These are phyloP conservation scores for Metallyticus violacea DNA, from an alignment of 2,888 invertebrate genomes.

Conservation along the genomic window DNA sequence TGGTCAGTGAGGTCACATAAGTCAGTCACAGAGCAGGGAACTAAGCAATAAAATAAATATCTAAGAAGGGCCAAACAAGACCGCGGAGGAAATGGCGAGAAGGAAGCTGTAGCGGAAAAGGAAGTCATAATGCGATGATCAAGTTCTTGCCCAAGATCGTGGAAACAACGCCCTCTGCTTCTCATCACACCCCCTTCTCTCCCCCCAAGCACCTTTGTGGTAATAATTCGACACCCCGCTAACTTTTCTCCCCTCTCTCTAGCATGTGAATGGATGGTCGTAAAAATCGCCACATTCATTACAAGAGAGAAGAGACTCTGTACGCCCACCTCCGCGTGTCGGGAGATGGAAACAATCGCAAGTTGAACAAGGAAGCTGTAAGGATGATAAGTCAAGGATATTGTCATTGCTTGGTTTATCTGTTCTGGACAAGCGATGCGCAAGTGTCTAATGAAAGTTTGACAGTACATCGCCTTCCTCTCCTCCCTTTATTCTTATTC, in stretches of 20 bases:
- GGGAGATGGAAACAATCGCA: background rate
- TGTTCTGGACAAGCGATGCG: background rate
- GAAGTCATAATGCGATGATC: constrained; percentile 16
- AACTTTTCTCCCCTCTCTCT: background rate
- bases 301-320: background rate
- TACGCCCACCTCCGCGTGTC: background rate
- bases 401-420: background rate
- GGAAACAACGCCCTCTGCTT: background rate
- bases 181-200: background rate
- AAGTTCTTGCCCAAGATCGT: background rate
- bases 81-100: background rate
- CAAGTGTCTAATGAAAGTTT: too few species aligned
- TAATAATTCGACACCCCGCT: background rate
- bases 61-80: background rate
- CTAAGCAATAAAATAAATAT: constrained; percentile 9
- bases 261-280: background rate
- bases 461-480: too few species aligned
- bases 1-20: background rate
- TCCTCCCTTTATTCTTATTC: too few species aligned
- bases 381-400: background rate
- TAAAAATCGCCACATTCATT: background rate
- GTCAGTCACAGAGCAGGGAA: background rate
- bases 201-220: background rate
- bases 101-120: background rate
- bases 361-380: background rate